Base-by-base conservation (phyloP, 2,797 vertebrate species). In the Anabas testudineus region DNA sequence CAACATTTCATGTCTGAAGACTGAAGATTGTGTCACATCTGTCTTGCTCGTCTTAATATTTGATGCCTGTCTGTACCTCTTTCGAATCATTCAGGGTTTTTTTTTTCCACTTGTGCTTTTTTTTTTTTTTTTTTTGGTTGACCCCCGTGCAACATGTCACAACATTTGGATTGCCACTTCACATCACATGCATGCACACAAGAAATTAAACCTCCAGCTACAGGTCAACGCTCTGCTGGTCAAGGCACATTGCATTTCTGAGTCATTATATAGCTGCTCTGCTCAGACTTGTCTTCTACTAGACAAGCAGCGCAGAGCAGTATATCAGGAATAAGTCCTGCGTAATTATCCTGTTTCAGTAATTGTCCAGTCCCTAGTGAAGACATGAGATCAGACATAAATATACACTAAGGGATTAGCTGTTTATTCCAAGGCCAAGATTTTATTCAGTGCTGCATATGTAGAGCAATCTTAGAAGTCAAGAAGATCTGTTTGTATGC, bases 151-250 rank as follows among this genome's bases (percentile, higher is more conserved):
- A 83, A 76, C 88, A 76, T 63, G 76, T 84, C 76, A 67, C 71
- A 82, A 71, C 78, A 78, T 79, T 78, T 69, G 59, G 63, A 82
- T 80, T 75, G 39, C 74, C 75, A 78, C 75, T 87, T 84, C n/a
- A n/a, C n/a, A 86, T 89, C 82, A 80, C 77, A 84, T 52, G 18
- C 70, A 74, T 76, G 76, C 84, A 84, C 60, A 70, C 74, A 83
- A 76, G 67, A 87, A 84, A 86, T 90, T 74, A 86, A 88, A 82
- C 63, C 67, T 47, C 64, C 54, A 55, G 81, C 76, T 78, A 74
- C 80, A 85, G 83, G 82, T 88, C 80, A 78, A 87, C 26, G 78
- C 78, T 83, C 78, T 2, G 69, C 39, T 63, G 83, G 85, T 83
- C 76, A 74, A 71, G 69, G 66, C 81, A 32, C 81, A 86, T 83